Evolutionary conservation across 2,888 invertebrate genomes (phyloP).

Genomic region (Deladenus siricidicola): DNA sequence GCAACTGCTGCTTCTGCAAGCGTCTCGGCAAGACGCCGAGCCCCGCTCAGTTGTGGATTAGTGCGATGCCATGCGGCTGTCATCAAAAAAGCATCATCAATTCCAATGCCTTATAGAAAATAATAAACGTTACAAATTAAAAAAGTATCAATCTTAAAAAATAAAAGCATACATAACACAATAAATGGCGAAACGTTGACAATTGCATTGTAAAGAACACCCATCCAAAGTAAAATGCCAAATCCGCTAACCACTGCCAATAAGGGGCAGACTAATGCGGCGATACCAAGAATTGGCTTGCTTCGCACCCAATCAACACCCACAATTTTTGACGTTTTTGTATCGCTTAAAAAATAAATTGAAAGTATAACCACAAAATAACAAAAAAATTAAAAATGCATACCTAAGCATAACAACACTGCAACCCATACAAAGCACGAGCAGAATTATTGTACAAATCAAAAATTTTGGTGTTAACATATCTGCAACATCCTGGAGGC

Average conservation of each 20-base stretch:
- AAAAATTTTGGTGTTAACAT: constrained; percentile 30
- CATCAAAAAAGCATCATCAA: constrained; percentile 94
- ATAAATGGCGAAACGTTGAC: constrained; percentile 52
- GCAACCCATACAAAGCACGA: constrained; percentile 44
- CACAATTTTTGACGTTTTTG: constrained; percentile 4
- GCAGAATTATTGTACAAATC: constrained; percentile 31
- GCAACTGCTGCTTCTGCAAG: constrained; percentile 90
- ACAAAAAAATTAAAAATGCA: background rate
- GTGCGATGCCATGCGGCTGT: constrained; percentile 86
- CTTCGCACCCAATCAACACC: constrained; percentile 49
- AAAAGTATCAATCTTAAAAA: background rate
- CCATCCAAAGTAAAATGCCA: constrained; percentile 48
- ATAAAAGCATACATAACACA: constrained; percentile 37
- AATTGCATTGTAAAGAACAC: constrained; percentile 49
- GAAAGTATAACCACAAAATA: background rate
- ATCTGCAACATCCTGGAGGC: constrained; percentile 41
- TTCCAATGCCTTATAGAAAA: constrained; percentile 72
- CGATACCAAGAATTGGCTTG: constrained; percentile 47
- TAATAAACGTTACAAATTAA: background rate
- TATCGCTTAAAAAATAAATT: constrained; percentile 1
- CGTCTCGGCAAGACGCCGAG: constrained; percentile 70
- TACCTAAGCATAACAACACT: constrained; percentile 43
- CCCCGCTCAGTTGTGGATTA: constrained; percentile 56
- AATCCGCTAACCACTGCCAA: constrained; percentile 46
- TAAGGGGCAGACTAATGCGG: constrained; percentile 43